Conservation (phyloP, 2,113 vertebrate genomes). For the Mixornis gularis region DNA sequence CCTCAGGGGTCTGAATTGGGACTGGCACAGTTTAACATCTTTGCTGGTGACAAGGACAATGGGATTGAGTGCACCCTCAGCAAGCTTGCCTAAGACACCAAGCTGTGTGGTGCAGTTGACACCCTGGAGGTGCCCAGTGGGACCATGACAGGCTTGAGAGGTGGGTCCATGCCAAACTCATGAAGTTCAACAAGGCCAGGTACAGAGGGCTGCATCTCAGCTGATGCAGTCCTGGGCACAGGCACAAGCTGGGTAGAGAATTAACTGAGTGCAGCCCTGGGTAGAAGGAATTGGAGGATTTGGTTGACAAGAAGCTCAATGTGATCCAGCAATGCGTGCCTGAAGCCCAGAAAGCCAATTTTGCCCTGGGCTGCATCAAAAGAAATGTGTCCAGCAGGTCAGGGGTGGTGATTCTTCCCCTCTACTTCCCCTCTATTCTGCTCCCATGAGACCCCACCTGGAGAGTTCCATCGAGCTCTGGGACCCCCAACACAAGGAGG, state of each 20-base stretch:
- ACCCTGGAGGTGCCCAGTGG: not conserved
- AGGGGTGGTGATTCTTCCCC: not conserved
- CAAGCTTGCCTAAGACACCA: not conserved
- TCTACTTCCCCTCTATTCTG: not conserved
- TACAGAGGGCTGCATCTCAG: fast-evolving
- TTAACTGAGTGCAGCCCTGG: not conserved
- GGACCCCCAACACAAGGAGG: not conserved
- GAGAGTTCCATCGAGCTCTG: not conserved
- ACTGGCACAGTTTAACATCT: not conserved
- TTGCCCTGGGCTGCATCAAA: not conserved
- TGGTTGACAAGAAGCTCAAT: not conserved
- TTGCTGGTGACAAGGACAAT: not conserved
- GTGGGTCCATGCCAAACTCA: not conserved
- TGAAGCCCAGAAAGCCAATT: not conserved
- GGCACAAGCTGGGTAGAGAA: not conserved
- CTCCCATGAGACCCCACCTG: not conserved
- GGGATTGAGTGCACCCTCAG: not conserved
- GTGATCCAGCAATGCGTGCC: not conserved
- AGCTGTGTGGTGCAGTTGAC: not conserved
- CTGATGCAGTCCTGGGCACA: not conserved
- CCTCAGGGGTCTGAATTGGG: fast-evolving
- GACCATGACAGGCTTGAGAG: not conserved
- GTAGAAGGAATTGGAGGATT: not conserved
- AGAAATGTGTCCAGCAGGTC: not conserved
- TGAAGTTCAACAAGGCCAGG: not conserved